phyloP scores from a whole-genome alignment of 1,140 invertebrate species.

The Micrasema minimum region DNA sequence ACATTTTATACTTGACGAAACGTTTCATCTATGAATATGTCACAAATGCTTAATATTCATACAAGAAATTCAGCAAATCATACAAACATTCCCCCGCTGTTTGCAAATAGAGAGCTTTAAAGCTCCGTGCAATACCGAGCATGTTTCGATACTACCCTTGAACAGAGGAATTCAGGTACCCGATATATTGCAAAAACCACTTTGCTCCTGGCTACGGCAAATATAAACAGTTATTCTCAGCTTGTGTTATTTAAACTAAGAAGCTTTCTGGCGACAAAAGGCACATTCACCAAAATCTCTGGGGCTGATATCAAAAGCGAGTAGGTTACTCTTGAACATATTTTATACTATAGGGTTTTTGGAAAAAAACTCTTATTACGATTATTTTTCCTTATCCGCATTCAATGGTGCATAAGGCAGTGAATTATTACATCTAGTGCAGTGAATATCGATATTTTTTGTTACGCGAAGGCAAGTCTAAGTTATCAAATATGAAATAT shows the following conservation, averaged over 20 bases:
- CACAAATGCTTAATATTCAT: conserved; percentile 2
- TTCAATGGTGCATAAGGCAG: too few relatives aligned
- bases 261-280: background rate
- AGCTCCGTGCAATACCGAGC: background rate
- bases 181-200: conserved; percentile 37
- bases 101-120: too few relatives aligned
- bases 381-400: too few relatives aligned
- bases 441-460: too few relatives aligned
- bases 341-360: too few relatives aligned
- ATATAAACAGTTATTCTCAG: conserved; percentile 27
- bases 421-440: too few relatives aligned
- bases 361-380: too few relatives aligned
- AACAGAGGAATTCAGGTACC: conserved; percentile 30
- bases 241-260: conserved; percentile 30
- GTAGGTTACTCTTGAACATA: background rate
- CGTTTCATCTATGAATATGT: too few relatives aligned
- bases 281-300: conserved; percentile 13
- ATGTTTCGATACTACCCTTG: conserved; percentile 3
- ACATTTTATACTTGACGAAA: too few relatives aligned
- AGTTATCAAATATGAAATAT: too few relatives aligned
- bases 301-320: conserved; percentile 26
- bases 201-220: conserved; percentile 4
- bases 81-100: background rate
- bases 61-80: background rate
- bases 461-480: too few relatives aligned